Evolutionary conservation across 2,888 invertebrate species (phyloP), one percentile per base, ranked within the genome.

Genomic region (Clunio marinus): DNA sequence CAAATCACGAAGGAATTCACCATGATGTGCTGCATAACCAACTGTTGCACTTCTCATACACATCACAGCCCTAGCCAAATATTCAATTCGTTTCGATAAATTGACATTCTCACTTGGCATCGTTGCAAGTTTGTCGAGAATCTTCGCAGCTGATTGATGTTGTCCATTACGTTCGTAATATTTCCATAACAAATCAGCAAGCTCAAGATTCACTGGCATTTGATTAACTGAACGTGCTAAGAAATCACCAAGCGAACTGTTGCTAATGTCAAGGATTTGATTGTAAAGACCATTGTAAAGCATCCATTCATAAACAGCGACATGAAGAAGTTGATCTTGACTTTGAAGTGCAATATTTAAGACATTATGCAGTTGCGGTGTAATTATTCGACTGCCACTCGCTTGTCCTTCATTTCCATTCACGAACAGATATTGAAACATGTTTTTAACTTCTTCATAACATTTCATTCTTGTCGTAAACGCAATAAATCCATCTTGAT

Each of bases 271-370:
- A 25, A 84, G 72, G 55, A 92, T 75, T 74, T 91, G 89, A 73
- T 83, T 81, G 51, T 87, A 84, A 75, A 92, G 83, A 72, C 88
- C 84, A 75, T 89, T 88, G 0, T 85, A 83, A 71, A 94, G 86
- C 76, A 97, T 85, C 97, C 97, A 97, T 73, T 94, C 91, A 76
- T 96, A 98, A 1, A 98, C 83, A 0, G 92, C 87, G 0, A 92
- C 88, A 75, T 98, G 97, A 69, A 96, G 84, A 15, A 96, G 81
- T 75, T 97, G 94, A 78, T 98, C 98, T 3, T 85, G 81, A 3
- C 84, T 82, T 59, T 86, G 84, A 13, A 90, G 78, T 69, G 87
- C 86, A 13, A 58, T 25, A 17, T 58, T 68, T 13, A 58, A 15
- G 22, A 90, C 81, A 75, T 82, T 80, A 62, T 81, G 80, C 45